Conservation (phyloP, 2,888 invertebrate genomes). For the Drosophila paranaensis region DNA sequence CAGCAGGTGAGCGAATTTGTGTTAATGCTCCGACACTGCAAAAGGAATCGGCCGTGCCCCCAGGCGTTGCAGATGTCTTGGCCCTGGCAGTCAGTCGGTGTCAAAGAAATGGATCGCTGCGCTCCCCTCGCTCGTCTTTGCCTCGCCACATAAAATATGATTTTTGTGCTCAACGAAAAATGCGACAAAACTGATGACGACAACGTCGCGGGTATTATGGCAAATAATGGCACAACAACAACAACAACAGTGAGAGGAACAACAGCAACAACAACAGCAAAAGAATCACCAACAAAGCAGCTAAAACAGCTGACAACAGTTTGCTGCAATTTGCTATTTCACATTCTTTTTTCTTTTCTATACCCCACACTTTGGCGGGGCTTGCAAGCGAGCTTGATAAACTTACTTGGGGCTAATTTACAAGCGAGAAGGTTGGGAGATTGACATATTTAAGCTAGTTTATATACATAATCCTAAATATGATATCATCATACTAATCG, state of each 20-base stretch:
- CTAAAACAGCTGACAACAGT: conserved; percentile 61
- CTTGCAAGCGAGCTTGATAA: not conserved
- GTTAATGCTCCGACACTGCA: conserved; percentile 64
- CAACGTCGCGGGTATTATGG: conserved; percentile 65
- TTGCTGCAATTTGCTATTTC: conserved; percentile 56
- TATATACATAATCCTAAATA: no score
- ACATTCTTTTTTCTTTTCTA: conserved; percentile 15
- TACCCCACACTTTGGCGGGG: not conserved
- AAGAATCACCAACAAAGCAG: conserved; percentile 21
- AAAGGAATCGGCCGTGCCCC: conserved; percentile 26
- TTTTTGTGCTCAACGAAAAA: conserved; percentile 59
- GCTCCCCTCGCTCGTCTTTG: not conserved
- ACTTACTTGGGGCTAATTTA: not conserved
- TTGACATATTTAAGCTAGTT: no score
- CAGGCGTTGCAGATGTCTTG: conserved; percentile 34
- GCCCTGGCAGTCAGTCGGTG: conserved; percentile 18
- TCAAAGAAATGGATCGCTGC: conserved; percentile 26
- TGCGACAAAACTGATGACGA: conserved; percentile 75
- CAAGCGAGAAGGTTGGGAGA: no score
- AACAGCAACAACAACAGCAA: conserved; percentile 26
- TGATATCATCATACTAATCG: no score
- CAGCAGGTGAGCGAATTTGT: conserved; percentile 77
- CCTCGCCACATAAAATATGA: conserved; percentile 63
- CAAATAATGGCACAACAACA: conserved; percentile 63
- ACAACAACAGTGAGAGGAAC: conserved; percentile 28